These are phyloP conservation scores for Capra hircus DNA, from an alignment of 2,113 vertebrate genomes.

Conservation along the genomic window DNA sequence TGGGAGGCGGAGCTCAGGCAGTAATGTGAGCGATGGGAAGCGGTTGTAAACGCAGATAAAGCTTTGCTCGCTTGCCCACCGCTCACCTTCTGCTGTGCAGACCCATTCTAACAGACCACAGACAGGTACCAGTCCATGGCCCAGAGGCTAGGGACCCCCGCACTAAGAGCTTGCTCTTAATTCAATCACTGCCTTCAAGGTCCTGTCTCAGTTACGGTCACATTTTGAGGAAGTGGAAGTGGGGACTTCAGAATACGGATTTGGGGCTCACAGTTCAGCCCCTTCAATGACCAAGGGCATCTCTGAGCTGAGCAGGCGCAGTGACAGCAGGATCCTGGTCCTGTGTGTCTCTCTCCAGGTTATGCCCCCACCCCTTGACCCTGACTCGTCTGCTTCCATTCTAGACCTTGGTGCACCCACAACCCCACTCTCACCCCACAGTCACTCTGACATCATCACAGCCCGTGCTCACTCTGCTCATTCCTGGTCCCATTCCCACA, in stretches of 20 bases:
- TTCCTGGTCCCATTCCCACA: background rate
- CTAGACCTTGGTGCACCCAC: background rate
- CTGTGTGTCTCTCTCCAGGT: background rate
- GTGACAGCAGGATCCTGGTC: background rate
- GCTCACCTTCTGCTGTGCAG: background rate
- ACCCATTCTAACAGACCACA: background rate
- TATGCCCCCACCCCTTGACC: background rate
- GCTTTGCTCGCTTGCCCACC: background rate
- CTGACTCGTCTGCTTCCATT: background rate
- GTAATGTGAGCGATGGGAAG: background rate
- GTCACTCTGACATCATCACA: no score
- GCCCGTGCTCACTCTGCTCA: rapidly evolving
- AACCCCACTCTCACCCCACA: background rate
- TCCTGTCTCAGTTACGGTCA: background rate
- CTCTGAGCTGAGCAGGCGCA: background rate
- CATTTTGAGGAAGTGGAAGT: background rate
- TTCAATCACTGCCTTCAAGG: background rate
- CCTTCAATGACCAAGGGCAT: background rate
- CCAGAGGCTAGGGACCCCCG: background rate
- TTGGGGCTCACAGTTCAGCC: background rate
- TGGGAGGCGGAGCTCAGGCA: background rate
- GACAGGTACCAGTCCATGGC: background rate
- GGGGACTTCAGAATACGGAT: background rate
- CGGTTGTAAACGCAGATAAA: background rate
- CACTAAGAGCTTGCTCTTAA: background rate